A percentile compares a stretch with the other conserved stretches of the same genome.
Conservation (phyloP, 1,140 invertebrate species). For the Neodiprion fabricii region DNA sequence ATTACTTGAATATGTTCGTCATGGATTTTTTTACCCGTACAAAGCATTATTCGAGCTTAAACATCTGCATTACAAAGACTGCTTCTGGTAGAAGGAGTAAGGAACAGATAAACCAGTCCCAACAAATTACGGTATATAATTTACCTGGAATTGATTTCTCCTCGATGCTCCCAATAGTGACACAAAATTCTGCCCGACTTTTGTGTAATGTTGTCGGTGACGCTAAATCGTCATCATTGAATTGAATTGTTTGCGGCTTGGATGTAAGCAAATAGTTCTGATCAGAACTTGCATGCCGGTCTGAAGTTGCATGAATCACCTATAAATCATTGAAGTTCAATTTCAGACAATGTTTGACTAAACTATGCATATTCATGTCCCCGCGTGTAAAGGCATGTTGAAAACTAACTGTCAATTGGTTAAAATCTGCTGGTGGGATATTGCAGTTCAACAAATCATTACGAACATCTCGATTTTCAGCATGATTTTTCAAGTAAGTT, state of each 20-base stretch:
- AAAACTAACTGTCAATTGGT: background rate
- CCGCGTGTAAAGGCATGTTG: background rate
- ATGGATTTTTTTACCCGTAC: too few relatives aligned
- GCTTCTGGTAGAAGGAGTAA: too few relatives aligned
- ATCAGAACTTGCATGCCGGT: background rate
- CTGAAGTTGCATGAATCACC: background rate
- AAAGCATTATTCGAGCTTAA: too few relatives aligned
- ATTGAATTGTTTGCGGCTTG: background rate
- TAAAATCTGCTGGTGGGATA: background rate
- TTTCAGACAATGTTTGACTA: background rate
- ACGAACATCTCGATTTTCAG: background rate
- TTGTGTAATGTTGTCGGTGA: background rate
- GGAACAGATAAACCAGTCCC: too few relatives aligned
- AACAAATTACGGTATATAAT: too few relatives aligned
- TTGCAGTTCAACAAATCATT: background rate
- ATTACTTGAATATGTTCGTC: too few relatives aligned
- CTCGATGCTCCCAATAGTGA: conserved; percentile 1
- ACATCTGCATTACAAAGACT: too few relatives aligned
- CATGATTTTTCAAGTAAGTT: background rate
- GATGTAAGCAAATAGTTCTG: background rate
- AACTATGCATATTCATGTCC: background rate
- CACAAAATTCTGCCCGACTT: conserved; percentile 9
- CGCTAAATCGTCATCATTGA: background rate
- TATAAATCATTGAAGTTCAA: background rate
- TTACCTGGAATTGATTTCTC: background rate